Base-by-base conservation (phyloP, 53 echinoderm and acorn worm species). In the Holothuria leucospilota region DNA sequence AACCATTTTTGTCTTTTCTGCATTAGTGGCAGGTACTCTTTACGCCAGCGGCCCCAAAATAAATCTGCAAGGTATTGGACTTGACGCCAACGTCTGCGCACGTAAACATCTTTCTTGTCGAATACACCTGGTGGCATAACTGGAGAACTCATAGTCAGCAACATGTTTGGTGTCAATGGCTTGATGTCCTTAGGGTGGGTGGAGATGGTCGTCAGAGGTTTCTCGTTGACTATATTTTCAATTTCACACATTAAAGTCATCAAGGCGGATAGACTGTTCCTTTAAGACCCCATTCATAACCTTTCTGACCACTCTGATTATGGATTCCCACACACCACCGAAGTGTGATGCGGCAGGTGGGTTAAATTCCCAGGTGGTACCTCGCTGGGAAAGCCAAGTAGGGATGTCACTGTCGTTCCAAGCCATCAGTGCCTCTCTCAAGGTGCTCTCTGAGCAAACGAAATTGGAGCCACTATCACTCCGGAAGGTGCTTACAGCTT, bases 1-100 rank as follows among this genome's bases (percentile, higher is more conserved):
- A 71, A 21, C 92, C 92, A 92, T 27, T 85, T 92, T 29, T 84
- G 85, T 23, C 85, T 29, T n/a, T n/a, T n/a, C n/a, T n/a, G n/a
- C n/a, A n/a, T n/a, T n/a, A n/a, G n/a, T n/a, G n/a, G n/a, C n/a
- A 89, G 52, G 75, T 89, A 89, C 34, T 85, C 85, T 38, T 73
- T 62, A 10, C 28, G 28, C 89, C 89, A 89, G 12, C 85, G 63
- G 23, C 39, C 40, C 89, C 89, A 89, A 30, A 89, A 89, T 30
- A n/a, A n/a, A n/a, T n/a, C n/a, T n/a, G n/a, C n/a, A n/a, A n/a
- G n/a, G n/a, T n/a, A n/a, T n/a, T n/a, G n/a, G n/a, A n/a, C n/a
- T n/a, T n/a, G n/a, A n/a, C n/a, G n/a, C n/a, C n/a, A n/a, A n/a
- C n/a, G n/a, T 13, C 88, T 61, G n/a, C 85, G 42, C 21, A 40